Evolutionary conservation across 53 echinoderm and acorn worm species (phyloP), one percentile per base, ranked within the genome.

Genomic region (Patiria pectinifera): DNA sequence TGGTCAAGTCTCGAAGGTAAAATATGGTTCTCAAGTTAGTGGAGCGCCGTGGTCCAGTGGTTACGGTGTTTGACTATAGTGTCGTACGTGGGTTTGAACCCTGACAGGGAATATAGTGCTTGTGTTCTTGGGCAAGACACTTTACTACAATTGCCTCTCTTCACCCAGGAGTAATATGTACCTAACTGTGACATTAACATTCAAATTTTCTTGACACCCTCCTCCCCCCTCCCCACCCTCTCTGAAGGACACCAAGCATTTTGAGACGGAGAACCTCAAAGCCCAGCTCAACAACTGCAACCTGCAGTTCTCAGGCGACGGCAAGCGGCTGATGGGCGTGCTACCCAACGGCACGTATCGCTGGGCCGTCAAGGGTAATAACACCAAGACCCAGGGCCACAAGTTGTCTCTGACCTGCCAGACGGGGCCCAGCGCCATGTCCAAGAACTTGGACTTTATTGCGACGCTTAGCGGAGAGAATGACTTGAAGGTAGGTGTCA

Each of bases 311-410:
- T 97, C 96, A 13, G 60, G 76, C 47, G 96, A 95, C 72, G 84
- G 91, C 66, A 94, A 93, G 75, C 44, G 72, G 53, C 35, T 97
- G 24, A 87, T 95, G 22, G 97, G 94, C 1, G 95, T 97, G 13
- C 81, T 97, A 45, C 94, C 95, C 26, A 92, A 92, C 45, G 97
- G 97, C 44, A 94, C 96, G 10, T 95, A 87, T 62, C 83, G 89
- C 59, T 97, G 97, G 97, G 82, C 43, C 5, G 94, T 94, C 59
- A 91, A 92, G 75, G 95, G 95, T 6, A 92, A 83, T 21, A 94
- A 75, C 46, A 24, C 86, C 10, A 90, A 83, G 62, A 80, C 87
- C 18, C 78, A 92, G 59, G 95, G 95, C 15, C 62, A 93, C 59
- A 89, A 82, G 25, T 43, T 95, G 76, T 94, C 92, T 16, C 86